Conservation (phyloP, 2,797 vertebrate genomes). For the Luscinia megarhynchos region DNA sequence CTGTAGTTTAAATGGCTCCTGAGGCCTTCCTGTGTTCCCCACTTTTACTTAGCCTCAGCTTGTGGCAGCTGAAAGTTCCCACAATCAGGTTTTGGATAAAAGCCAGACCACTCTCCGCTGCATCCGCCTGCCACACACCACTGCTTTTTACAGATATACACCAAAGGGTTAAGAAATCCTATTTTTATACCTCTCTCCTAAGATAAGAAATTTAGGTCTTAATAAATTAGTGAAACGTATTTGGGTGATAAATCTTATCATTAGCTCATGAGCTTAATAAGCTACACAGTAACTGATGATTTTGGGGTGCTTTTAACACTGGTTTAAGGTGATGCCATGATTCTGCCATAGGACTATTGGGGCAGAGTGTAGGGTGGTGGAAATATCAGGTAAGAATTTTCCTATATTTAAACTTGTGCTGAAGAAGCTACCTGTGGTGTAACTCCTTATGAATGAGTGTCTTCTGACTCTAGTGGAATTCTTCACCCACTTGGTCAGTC, state of each 20-base stretch:
- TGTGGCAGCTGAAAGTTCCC: slow-evolving; percentile 7
- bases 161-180: background rate
- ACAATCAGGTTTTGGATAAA: slow-evolving; percentile 2
- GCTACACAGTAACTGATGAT: background rate
- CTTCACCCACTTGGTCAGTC: slow-evolving; percentile 60
- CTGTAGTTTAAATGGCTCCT: background rate
- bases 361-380: slow-evolving; percentile 50
- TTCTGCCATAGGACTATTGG: background rate
- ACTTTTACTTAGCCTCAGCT: slow-evolving; percentile 6
- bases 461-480: slow-evolving; percentile 73
- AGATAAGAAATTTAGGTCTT: slow-evolving; percentile 13
- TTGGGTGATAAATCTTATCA: slow-evolving; percentile 1
- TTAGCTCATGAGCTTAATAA: background rate
- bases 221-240: background rate
- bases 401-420: background rate
- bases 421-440: slow-evolving; percentile 81
- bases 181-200: background rate
- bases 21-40: slow-evolving; percentile 19
- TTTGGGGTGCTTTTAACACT: slow-evolving; percentile 38
- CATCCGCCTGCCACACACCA: background rate
- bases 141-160: background rate
- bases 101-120: background rate
- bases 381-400: slow-evolving; percentile 51
- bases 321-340: slow-evolving; percentile 28
- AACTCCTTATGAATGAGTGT: slow-evolving; percentile 83